phyloP scores from a whole-genome alignment of 2,113 vertebrate genomes.

The Tringa solitaria region DNA sequence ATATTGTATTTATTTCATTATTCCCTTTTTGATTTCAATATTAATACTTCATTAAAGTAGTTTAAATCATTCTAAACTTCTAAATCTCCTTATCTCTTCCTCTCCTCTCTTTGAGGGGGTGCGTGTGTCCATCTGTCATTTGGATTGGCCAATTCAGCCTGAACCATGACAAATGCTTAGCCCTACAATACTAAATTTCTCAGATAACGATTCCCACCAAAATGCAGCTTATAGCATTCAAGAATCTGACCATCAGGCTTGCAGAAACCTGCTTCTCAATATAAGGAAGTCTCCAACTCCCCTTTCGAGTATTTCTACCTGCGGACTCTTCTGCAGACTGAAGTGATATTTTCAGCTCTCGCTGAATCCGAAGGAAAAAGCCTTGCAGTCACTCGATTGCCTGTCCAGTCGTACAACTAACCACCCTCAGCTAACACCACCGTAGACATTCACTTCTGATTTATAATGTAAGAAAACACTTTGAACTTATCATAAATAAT shows the following conservation, averaged over 20 bases:
- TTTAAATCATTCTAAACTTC: too few relatives aligned
- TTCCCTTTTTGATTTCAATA: too few relatives aligned
- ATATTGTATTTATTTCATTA: too few relatives aligned
- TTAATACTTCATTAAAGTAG: too few relatives aligned
- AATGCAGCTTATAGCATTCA: not conserved
- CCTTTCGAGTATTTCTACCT: not conserved
- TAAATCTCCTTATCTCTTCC: too few relatives aligned
- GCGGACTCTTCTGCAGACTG: not conserved
- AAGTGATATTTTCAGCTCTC: not conserved
- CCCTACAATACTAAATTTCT: not conserved
- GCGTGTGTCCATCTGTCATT: too few relatives aligned
- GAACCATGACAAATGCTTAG: not conserved
- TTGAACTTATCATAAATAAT: not conserved
- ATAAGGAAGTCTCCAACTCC: not conserved
- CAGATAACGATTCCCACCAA: not conserved
- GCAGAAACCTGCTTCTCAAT: not conserved
- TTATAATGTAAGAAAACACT: not conserved
- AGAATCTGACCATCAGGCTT: not conserved
- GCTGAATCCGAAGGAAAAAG: not conserved
- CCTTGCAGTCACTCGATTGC: not conserved
- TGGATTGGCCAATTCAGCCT: too few relatives aligned
- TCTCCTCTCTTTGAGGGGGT: too few relatives aligned
- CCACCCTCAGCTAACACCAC: not conserved
- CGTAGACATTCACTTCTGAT: not conserved
- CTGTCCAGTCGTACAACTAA: not conserved